Conservation (phyloP, 2,797 vertebrate genomes). For the Lycodopsis pacificus region DNA sequence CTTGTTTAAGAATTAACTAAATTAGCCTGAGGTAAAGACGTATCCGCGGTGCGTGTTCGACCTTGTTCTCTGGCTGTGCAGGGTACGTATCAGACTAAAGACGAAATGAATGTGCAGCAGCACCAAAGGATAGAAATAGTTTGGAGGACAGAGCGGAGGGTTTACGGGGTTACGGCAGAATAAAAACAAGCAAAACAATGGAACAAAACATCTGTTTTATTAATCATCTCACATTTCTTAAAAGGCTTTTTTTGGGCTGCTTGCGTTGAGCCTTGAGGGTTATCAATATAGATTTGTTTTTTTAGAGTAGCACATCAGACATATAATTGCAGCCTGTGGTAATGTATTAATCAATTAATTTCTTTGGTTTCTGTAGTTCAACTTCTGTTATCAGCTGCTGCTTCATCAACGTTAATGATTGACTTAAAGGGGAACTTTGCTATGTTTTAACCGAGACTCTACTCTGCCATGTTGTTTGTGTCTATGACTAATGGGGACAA, state of each 20-base stretch:
- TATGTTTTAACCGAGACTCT: neutral
- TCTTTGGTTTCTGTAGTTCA: slow-evolving; percentile 5
- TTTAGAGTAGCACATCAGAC: neutral
- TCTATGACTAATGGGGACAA: neutral
- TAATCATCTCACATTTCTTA: slow-evolving; percentile 4
- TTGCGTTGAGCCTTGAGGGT: slow-evolving; percentile 18
- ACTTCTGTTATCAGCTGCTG: slow-evolving; percentile 34
- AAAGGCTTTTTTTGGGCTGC: neutral
- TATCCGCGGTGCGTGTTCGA: slow-evolving; percentile 49
- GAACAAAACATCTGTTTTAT: slow-evolving; percentile 3
- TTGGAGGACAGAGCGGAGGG: slow-evolving; percentile 26
- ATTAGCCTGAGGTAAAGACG: slow-evolving; percentile 62
- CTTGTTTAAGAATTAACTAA: slow-evolving; percentile 77
- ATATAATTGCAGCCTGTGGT: slow-evolving; percentile 14
- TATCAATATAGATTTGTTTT: slow-evolving; percentile 24
- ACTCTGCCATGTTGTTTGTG: neutral
- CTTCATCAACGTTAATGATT: slow-evolving; percentile 52
- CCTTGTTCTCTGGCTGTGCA: slow-evolving; percentile 57
- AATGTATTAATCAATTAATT: slow-evolving; percentile 14
- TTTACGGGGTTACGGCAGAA: neutral
- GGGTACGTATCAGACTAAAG: slow-evolving; percentile 28
- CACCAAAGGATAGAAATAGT: slow-evolving; percentile 27
- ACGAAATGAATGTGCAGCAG: slow-evolving; percentile 40
- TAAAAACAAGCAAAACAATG: slow-evolving; percentile 25
- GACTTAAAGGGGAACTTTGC: neutral